phyloP scores from a whole-genome alignment of 2,797 vertebrate species.

The Crax fasciolata region DNA sequence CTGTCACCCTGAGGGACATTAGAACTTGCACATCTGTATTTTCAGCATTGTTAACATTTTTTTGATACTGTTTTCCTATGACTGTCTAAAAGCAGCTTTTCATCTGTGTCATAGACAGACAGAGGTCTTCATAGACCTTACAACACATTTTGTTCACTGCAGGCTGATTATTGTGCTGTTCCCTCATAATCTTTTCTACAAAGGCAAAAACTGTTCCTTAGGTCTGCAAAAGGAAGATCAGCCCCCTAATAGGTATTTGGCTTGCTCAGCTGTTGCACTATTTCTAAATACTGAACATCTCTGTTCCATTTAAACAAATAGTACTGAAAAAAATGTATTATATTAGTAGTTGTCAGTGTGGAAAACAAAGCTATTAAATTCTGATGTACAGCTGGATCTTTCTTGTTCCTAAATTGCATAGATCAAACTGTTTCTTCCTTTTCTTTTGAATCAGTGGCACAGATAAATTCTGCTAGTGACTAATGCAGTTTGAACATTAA shows the following conservation, averaged over 20 bases:
- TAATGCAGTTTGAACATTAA: conserved; percentile 21
- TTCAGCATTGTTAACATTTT: background rate
- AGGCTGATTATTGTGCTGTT: background rate
- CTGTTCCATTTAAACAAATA: background rate
- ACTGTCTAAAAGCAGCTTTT: background rate
- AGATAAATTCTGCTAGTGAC: conserved; percentile 32
- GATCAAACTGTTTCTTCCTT: conserved; percentile 22
- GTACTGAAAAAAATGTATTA: background rate
- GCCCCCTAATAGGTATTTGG: background rate
- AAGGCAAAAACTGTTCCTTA: background rate
- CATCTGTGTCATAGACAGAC: background rate
- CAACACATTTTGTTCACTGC: background rate
- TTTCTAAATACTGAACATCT: background rate
- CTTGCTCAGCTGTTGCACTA: background rate
- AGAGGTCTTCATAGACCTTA: background rate
- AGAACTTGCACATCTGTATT: background rate
- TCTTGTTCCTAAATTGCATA: background rate
- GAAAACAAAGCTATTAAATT: conserved; percentile 13
- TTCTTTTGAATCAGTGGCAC: background rate
- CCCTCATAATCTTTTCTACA: background rate
- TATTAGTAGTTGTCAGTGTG: conserved; percentile 6
- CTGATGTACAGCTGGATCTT: background rate
- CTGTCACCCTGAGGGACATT: background rate
- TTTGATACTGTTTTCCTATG: fast-evolving
- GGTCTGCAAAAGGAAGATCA: background rate